A percentile compares a stretch with the other conserved stretches of the same genome.
Conservation (phyloP, 2,113 vertebrate genomes). For the Otolemur garnettii region DNA sequence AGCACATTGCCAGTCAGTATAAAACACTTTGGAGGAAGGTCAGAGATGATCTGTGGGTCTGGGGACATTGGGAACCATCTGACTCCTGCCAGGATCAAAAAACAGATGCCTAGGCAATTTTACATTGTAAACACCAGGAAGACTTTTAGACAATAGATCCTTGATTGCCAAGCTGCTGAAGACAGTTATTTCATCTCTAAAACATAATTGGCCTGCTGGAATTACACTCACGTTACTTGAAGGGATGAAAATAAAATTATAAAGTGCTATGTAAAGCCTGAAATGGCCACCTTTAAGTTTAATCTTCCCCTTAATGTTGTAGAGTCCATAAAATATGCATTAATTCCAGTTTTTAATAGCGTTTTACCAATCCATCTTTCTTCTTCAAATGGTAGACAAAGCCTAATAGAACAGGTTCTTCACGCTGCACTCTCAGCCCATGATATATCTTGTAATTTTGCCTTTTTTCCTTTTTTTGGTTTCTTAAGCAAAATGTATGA, state of each 20-base stretch:
- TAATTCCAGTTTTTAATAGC: constrained; percentile 87
- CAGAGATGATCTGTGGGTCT: not conserved
- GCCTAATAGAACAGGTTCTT: constrained; percentile 69
- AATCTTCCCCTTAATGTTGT: constrained; percentile 86
- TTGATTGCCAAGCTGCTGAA: constrained; percentile 71
- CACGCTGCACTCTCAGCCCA: constrained; percentile 52
- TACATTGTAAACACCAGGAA: constrained; percentile 67
- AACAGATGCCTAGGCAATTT: constrained; percentile 70
- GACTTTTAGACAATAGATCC: constrained; percentile 71
- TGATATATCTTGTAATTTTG: constrained; percentile 71
- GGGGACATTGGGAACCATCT: not conserved
- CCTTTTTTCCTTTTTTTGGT: constrained; percentile 65
- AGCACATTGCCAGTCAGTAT: not conserved
- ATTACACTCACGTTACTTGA: constrained; percentile 78
- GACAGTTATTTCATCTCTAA: constrained; percentile 68
- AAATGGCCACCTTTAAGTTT: constrained; percentile 87
- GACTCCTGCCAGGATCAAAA: constrained; percentile 38
- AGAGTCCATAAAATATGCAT: constrained; percentile 88
- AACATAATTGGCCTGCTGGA: constrained; percentile 85
- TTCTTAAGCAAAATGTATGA: constrained; percentile 71
- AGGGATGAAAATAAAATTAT: constrained; percentile 86
- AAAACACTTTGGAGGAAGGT: not conserved
- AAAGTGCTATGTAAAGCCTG: constrained; percentile 83
- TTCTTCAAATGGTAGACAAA: constrained; percentile 78
- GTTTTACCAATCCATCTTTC: constrained; percentile 85